Evolutionary conservation across 1,140 invertebrate genomes (phyloP), one percentile per base, ranked within the genome.

Genomic region (Eulimnadia texana): DNA sequence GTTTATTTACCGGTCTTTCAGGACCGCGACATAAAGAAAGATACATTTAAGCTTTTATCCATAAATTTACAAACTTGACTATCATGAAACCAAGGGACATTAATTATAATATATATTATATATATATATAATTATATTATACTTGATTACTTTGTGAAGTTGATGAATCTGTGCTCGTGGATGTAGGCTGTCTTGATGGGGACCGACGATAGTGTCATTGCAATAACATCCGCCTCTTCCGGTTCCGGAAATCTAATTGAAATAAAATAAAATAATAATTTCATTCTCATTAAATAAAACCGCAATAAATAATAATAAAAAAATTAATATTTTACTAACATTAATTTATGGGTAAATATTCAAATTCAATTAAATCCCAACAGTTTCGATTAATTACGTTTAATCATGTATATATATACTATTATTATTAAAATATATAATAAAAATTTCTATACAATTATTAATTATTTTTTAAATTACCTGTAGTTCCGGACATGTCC

Each of bases 141-240:
- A 9, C 16, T 19, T 42, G 24, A 49, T 24, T 51, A 60, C 58
- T 47, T 60, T n/a, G 20, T 16, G 23, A 60, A 60, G 47, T 60
- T 52, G 24, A 60, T 60, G 47, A 23, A 60, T 25, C 27, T 50
- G 25, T 60, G 58, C n/a, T 52, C 47, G 47, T 60, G 58, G 3
- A 60, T 20, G 50, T 60, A 60, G 25, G 50, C 58, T 10, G 50
- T 27, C 50, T 50, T 60, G 42, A 60, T 27, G 10, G 58, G 58
- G 9, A 60, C 47, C 9, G 47, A 24, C 11, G n/a, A 23, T 49
- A 60, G 19, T 16, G 50, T 52, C 24, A 23, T 11, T 19, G 58
- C 47, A 50, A 60, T 16, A 19, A 42, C 25, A 22, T 20, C 13
- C 6, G 47, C 28, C 25, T 60, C 58, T 13, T 11, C 20, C 20